Base-by-base conservation (phyloP, 2,113 vertebrate species). In the Scophthalmus maximus region DNA sequence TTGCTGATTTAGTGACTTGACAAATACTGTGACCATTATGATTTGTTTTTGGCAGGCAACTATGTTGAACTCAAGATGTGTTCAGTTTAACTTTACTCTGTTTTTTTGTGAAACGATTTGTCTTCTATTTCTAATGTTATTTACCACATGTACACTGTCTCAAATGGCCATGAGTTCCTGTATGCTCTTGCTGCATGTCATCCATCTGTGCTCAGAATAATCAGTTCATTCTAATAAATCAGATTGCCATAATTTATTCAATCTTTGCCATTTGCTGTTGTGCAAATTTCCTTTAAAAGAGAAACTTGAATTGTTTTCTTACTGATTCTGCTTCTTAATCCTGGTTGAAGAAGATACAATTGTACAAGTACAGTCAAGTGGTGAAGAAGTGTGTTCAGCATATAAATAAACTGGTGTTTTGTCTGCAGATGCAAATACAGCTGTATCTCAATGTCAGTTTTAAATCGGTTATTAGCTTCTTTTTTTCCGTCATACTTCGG, bases 171-270 rank as follows among this genome's bases (percentile, higher is more conserved):
- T 50, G 53, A 58, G 8, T 67, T 61, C 1, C 40, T 76, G 52
- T 71, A 70, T 74, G 57, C 75, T 84, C 59, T 82, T 68, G 68
- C 64, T 83, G 85, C 86, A 89, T 91, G 89, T 81, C 80, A 74
- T 80, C 55, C 11, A 12, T 78, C 78, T 87, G 69, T 86, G 77
- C 50, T 56, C 63, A 25, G 27, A 77, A 29, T 20, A 42, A 68
- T 64, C 42, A 29, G 29, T 62, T 79, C 63, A 62, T 79, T 86
- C 52, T 56, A 89, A 88, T 88, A 87, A 89, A 87, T 80, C 12
- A 30, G 66, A 65, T 68, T 68, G n/a, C 6, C 51, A 68, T 59
- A 0, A 65, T 53, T 52, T 50, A 15, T 42, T 40, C 22, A n/a
- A 20, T 15, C 3, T 61, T 57, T 59, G 10, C 2, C 11, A 23